Base-by-base conservation (phyloP, 2,113 vertebrate species). In the Redunca redunca region DNA sequence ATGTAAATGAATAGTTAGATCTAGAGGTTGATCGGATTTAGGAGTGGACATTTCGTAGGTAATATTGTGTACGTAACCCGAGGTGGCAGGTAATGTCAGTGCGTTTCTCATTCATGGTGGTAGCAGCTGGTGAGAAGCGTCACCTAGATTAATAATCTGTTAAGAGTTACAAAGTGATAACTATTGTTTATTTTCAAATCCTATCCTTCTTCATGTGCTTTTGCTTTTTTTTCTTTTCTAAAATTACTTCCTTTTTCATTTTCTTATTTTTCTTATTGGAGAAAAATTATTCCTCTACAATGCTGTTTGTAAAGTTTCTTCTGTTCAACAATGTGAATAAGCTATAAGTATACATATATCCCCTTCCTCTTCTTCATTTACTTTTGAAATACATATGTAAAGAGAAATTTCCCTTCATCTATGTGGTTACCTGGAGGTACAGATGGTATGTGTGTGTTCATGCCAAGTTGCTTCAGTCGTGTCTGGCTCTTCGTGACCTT, bases 401-500 rank as follows among this genome's bases (percentile, higher is more conserved):
- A 77, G 46, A 92, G 60, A 91, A 86, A 57, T 91, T 85, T 64
- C 62, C 43, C 50, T 40, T 97, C 55, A 21, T 28, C 15, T 60
- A 14, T 81, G 33, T 67, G 6, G 15, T 62, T 12, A 46, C 19
- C 25, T 30, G 21, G 36, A 92, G 19, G 6, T 23, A 50, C 40
- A 57, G 64, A 52, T 81, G 78, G 6, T 64, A 33, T 33, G 25
- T 77, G 36, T 74, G 10, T 74, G 19, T 40, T 74, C 5, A 3
- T 74, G 67, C n/a, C 12, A 74, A 40, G 36, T 25, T 74, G 67
- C 67, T 74, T 25, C 36, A 74, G 21, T 40, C 1, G 1, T 25
- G n/a, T 40, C 67, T 40, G 67, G 3, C 67, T 74, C 36, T 40
- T 74, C 0, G 21, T 74, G 67, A 74, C 36, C 36, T 74, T 74